Conservation (phyloP, 2,888 invertebrate species). For the Cephus pulcher region DNA sequence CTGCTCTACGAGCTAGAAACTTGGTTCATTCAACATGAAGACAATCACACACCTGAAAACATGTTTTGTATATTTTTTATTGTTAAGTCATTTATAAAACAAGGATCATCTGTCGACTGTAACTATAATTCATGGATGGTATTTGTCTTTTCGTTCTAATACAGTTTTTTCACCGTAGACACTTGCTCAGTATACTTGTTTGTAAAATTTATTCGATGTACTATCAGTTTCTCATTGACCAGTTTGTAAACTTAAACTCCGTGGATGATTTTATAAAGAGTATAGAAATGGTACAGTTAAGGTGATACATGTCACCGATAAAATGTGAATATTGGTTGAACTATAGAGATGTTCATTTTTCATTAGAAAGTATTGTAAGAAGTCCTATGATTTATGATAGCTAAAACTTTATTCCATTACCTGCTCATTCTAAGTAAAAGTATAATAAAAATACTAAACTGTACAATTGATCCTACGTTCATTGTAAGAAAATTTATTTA, state of each 20-base stretch:
- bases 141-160: background rate
- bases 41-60: background rate
- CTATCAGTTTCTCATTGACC: background rate
- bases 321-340: background rate
- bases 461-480: background rate
- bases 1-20: slow-evolving; percentile 15
- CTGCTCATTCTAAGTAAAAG: background rate
- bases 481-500: background rate
- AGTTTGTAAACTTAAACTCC: background rate
- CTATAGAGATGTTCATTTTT: background rate
- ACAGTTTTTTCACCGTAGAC: background rate
- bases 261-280: background rate
- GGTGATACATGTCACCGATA: background rate
- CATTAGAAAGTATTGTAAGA: background rate
- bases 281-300: background rate
- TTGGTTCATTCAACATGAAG: background rate
- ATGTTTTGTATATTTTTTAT: background rate
- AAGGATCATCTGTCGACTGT: background rate
- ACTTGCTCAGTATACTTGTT: background rate
- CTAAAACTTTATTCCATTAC: background rate
- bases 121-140: background rate
- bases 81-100: background rate
- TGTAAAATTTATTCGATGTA: background rate
- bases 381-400: background rate
- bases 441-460: background rate